Conservation (phyloP, 2,113 vertebrate genomes). For the Chroicocephalus ridibundus region DNA sequence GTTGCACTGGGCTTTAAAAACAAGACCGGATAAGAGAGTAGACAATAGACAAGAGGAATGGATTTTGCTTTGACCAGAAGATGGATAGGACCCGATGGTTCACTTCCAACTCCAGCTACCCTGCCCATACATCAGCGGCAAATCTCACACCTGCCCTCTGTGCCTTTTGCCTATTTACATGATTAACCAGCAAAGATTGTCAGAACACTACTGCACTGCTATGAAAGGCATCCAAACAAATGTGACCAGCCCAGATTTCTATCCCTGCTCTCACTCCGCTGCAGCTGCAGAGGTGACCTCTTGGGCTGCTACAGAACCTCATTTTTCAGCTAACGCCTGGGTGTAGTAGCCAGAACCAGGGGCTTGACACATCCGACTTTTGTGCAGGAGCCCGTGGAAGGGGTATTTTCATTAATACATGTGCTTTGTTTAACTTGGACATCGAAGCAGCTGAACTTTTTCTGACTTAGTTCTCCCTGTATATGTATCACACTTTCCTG, state of each 20-base stretch:
- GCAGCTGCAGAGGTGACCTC: not conserved
- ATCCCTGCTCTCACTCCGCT: not conserved
- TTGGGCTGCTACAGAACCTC: not conserved
- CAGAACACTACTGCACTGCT: not conserved
- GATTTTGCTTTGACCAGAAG: not conserved
- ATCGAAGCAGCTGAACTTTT: not conserved
- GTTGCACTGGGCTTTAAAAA: not conserved
- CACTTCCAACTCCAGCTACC: not conserved
- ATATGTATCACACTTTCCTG: not conserved
- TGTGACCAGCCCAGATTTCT: fast-evolving
- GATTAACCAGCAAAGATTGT: not conserved
- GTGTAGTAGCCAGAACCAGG: not conserved
- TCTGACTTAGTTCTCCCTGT: not conserved
- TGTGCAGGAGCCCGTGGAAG: not conserved
- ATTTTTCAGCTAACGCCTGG: not conserved
- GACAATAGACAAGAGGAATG: not conserved
- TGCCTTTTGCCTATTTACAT: not conserved
- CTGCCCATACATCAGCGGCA: not conserved
- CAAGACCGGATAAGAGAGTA: not conserved
- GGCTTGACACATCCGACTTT: not conserved
- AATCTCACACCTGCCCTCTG: not conserved
- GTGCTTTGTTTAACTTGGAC: slow-evolving; percentile 46
- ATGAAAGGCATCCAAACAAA: not conserved
- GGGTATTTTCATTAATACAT: not conserved
- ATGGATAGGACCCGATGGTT: not conserved